Conservation (phyloP, 2,113 vertebrate genomes). For the Daphoenositta chrysoptera region DNA sequence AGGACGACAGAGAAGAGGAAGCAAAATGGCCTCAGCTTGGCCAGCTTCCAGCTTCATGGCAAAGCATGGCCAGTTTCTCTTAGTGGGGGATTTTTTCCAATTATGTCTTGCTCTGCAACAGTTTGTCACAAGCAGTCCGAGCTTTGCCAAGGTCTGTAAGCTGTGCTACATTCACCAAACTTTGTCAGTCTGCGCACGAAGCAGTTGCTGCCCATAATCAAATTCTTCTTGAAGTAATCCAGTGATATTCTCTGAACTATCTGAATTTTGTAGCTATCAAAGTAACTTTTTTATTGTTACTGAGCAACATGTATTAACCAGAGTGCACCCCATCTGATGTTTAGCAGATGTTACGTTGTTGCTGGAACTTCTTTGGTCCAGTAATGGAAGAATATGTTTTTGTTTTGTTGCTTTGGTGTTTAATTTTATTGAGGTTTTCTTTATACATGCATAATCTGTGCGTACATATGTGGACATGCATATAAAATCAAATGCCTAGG, state of each 20-base stretch:
- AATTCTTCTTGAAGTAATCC: constrained; percentile 18
- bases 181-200: neutral
- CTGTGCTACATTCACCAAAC: neutral
- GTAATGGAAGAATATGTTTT: constrained; percentile 62
- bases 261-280: constrained; percentile 59
- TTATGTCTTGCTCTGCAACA: neutral
- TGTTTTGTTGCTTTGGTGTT: constrained; percentile 63
- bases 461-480: constrained; percentile 56
- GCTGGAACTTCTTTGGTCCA: constrained; percentile 51
- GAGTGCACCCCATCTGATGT: constrained; percentile 42
- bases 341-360: constrained; percentile 58
- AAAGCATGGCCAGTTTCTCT: neutral
- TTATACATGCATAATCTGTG: constrained; percentile 31
- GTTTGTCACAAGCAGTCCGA: neutral
- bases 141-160: neutral
- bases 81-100: neutral
- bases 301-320: constrained; percentile 48
- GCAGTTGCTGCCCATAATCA: neutral
- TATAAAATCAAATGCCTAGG: constrained; percentile 43
- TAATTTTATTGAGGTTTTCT: constrained; percentile 67
- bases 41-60: neutral
- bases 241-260: neutral
- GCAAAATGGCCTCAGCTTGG: neutral
- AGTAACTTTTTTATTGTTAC: constrained; percentile 56
- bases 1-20: neutral